A percentile compares a stretch with the other conserved stretches of the same genome.
phyloP scores from a whole-genome alignment of 2,113 vertebrate genomes.

The Tenebrosternarchus preto region DNA sequence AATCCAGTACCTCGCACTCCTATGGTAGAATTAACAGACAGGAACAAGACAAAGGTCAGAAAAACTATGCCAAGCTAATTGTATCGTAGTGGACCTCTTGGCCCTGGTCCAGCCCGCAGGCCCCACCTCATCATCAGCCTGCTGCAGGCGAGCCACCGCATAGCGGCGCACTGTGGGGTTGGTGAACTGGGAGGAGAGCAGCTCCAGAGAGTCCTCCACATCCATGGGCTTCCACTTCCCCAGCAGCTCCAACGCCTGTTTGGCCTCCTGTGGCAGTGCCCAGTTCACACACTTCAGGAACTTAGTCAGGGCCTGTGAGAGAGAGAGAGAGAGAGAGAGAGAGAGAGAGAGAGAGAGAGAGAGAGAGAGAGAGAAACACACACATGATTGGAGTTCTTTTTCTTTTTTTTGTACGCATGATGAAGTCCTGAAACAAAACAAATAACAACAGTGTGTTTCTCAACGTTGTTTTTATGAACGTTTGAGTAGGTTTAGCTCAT shows the following conservation, averaged over 20 bases:
- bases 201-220: constrained; percentile 95
- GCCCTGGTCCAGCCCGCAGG: no score
- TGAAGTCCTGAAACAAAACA: no score
- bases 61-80: no score
- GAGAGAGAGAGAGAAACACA: not conserved
- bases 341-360: not conserved
- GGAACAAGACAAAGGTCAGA: no score
- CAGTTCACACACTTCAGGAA: constrained; percentile 99
- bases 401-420: no score
- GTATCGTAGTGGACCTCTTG: not conserved
- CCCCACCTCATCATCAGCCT: constrained; percentile 93
- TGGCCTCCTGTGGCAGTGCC: constrained; percentile 94
- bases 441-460: no score
- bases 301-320: constrained; percentile 89
- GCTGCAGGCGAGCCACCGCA: constrained; percentile 88
- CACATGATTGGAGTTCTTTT: not conserved
- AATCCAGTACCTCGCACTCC: no score
- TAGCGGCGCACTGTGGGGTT: constrained; percentile 93
- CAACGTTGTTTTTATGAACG: no score
- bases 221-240: constrained; percentile 99
- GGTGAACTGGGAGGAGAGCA: constrained; percentile 92
- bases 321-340: not conserved
- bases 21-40: no score
- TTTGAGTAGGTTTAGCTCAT: no score
- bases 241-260: constrained; percentile 92